Evolutionary conservation across 1,140 invertebrate species (phyloP).

Genomic region (Meloidogyne chitwoodi): DNA sequence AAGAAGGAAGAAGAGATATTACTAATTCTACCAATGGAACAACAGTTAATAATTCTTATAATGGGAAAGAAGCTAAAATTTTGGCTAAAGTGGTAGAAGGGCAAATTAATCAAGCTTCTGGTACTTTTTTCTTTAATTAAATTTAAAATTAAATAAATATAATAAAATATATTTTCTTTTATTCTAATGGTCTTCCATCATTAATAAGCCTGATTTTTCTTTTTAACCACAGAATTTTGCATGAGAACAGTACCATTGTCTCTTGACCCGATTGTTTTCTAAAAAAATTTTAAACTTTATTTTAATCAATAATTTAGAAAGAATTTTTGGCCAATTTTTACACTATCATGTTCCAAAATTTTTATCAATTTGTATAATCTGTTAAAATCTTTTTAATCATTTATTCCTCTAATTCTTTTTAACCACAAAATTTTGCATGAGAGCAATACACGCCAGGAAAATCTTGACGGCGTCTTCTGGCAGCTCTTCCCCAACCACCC

Average conservation of each 20-base stretch:
- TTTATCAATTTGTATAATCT: not conserved
- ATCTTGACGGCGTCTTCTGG: slow-evolving; percentile 1
- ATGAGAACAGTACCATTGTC: slow-evolving; percentile 9
- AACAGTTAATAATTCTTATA: not conserved
- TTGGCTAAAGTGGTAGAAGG: not conserved
- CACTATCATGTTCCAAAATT: not conserved
- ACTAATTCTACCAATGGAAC: not conserved
- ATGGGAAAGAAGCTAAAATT: not conserved
- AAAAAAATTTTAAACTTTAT: too few species aligned
- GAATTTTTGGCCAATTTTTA: not conserved
- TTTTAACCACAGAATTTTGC: slow-evolving; percentile 18
- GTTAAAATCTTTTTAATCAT: not conserved
- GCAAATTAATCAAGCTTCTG: not conserved
- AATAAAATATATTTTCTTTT: too few species aligned
- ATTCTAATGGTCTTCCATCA: too few species aligned
- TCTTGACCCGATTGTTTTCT: too few species aligned
- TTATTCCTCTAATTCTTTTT: not conserved
- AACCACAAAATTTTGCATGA: slow-evolving; percentile 18
- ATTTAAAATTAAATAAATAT: not conserved
- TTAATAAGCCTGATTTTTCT: too few species aligned
- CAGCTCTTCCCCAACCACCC: not conserved
- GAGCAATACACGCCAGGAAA: slow-evolving; percentile 12
- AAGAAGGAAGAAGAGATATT: not conserved
- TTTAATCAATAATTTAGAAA: too few species aligned
- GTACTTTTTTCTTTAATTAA: not conserved